Evolutionary conservation across 2,113 vertebrate species (phyloP), one percentile per base, ranked within the genome.

Genomic region (Varanus salvator): DNA sequence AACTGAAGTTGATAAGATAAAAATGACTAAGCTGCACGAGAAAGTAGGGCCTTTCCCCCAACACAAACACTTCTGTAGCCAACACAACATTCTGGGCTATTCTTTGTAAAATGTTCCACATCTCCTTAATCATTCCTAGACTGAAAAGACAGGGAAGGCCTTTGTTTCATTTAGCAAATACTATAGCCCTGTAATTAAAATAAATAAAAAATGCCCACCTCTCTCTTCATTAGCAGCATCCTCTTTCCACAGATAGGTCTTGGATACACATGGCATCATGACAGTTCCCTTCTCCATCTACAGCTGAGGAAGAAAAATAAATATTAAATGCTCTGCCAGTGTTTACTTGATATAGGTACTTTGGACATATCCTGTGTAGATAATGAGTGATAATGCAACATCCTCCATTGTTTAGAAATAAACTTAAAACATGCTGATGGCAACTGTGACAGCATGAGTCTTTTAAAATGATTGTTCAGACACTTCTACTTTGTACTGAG

Each of bases 371-470:
- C 21, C 19, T n/a, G 1, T 68, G 25, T 85, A 87, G 90, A 77
- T 93, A 93, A 90, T 48, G 77, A 91, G 38, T 34, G 84, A 74
- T 44, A 87, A 3, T 21, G 4, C 82, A 19, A 31, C 74, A 1
- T 54, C 11, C 76, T 92, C 21, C 54, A 6, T 81, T 86, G 60
- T 88, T 91, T 4, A 89, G 66, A 66, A 89, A 25, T n/a, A 50
- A 27, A 23, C 8, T 75, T 90, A 78, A 87, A 95, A 95, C 92
- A 31, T 94, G 90, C 91, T 95, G 86, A 93, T 84, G 89, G 29
- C 44, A 92, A 57, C 88, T 91, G 76, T 93, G 92, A 92, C 57
- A 89, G 88, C 80, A 80, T 57, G 15, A 84, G 87, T 52, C 50
- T 91, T 92, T 64, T 72, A 92, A 96, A 88, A 81, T 86, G 86